Percentiles rank a stretch among this genome's conserved stretches.
These are phyloP conservation scores for Carassius auratus DNA, from an alignment of 2,113 vertebrate genomes.

Conservation along the genomic window DNA sequence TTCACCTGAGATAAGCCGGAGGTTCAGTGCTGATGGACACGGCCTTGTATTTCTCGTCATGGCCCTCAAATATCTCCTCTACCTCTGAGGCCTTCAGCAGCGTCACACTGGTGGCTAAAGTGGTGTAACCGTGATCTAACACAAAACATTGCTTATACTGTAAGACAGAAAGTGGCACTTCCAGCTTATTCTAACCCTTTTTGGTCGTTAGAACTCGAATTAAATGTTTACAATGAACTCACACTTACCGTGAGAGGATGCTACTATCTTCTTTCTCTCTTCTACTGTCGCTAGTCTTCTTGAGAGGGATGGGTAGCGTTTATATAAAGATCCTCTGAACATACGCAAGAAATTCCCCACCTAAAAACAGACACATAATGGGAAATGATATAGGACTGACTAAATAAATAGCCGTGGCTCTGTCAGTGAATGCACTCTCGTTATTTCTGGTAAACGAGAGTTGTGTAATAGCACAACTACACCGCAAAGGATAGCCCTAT, in stretches of 20 bases:
- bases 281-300: conserved; percentile 95
- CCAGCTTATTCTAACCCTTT: conserved; percentile 1
- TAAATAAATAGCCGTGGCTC: not conserved
- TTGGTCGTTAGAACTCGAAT: not conserved
- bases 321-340: conserved; percentile 98
- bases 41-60: conserved; percentile 98
- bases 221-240: not conserved
- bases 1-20: conserved; percentile 95
- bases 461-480: not conserved
- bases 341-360: conserved; percentile 98
- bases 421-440: not conserved
- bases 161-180: conserved; percentile 21
- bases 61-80: conserved; percentile 97
- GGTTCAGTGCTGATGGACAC: conserved; percentile 98
- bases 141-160: conserved; percentile 56
- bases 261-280: conserved; percentile 98
- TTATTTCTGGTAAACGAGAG: not conserved
- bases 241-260: conserved; percentile 92
- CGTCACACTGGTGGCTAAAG: conserved; percentile 95
- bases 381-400: not conserved
- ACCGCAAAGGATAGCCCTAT: not conserved
- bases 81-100: conserved; percentile 96
- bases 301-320: conserved; percentile 95
- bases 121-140: conserved; percentile 95
- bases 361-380: conserved; percentile 65